Percentiles rank a stretch among this genome's conserved stretches.
Evolutionary conservation across 2,888 invertebrate genomes (phyloP).

Genomic region (Capitulum mitella): DNA sequence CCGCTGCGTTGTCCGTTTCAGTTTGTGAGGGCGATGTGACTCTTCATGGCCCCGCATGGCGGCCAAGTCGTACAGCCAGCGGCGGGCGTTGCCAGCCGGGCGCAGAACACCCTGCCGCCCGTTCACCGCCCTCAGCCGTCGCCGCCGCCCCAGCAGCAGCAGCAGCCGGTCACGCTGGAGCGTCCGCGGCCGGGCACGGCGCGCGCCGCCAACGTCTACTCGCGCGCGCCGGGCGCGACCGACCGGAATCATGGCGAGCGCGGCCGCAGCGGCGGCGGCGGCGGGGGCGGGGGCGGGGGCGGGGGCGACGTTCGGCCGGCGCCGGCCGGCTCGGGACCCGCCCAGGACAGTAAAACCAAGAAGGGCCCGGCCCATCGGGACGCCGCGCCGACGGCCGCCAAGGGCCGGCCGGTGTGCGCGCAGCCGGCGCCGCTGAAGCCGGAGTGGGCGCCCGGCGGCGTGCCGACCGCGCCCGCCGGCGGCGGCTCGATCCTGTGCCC

Average conservation of each 20-base stretch:
- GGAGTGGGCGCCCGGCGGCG: slow-evolving; percentile 41
- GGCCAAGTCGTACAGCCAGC: neutral
- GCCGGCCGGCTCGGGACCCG: slow-evolving; percentile 16
- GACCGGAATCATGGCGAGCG: slow-evolving; percentile 38
- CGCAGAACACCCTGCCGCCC: neutral
- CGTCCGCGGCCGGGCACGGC: slow-evolving; percentile 32
- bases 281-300: slow-evolving; percentile 41
- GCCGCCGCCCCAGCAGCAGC: no score
- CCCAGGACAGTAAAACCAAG: neutral
- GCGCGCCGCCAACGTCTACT: slow-evolving; percentile 33
- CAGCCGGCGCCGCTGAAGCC: slow-evolving; percentile 51
- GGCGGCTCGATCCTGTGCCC: slow-evolving; percentile 70
- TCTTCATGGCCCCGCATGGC: neutral
- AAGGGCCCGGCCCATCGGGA: slow-evolving; percentile 38
- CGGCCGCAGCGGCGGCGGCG: slow-evolving; percentile 43
- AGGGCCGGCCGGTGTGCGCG: slow-evolving; percentile 46
- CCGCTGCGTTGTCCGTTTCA: no score
- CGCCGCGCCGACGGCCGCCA: slow-evolving; percentile 47
- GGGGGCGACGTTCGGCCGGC: slow-evolving; percentile 28
- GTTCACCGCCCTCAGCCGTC: neutral
- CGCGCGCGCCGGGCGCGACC: slow-evolving; percentile 27
- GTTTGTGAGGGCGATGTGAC: neutral
- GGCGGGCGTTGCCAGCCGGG: no score
- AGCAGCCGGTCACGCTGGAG: slow-evolving; percentile 32
- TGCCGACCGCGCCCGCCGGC: slow-evolving; percentile 27